Evolutionary conservation across 2,113 vertebrate species (phyloP), one percentile per base, ranked within the genome.

Genomic region (Thinocorus orbignyianus): DNA sequence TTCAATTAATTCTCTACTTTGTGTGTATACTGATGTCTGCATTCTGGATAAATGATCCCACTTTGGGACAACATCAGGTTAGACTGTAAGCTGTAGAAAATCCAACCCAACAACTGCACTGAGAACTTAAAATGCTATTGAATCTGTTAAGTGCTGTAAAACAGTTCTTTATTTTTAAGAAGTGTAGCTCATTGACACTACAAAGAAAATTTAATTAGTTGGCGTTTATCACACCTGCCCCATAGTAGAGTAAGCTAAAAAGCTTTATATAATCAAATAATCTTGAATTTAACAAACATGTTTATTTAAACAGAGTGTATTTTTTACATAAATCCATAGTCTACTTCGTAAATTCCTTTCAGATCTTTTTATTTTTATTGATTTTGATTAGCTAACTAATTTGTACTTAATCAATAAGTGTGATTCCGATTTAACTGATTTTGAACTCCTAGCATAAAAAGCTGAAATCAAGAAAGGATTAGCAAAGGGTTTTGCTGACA

Each of bases 341-440:
- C 39, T 92, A 61, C 70, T 94, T 93, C 81, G 92, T 95, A 94
- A 91, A 79, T 97, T 97, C 60, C 94, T 97, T 92, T 93, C 74
- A 92, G 80, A 86, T 97, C 62, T 96, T 96, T 96, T 74, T 86
- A 48, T 95, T 97, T 96, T 88, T 92, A 97, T 97, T 97, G 96
- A 97, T 97, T 97, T 96, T 95, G 87, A 97, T 97, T 97, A 97
- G 95, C 74, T 65, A 96, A 80, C 84, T 98, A 98, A 98, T 98
- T 97, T 97, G 84, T 97, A 93, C 90, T 79, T 97, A 96, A 98
- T 98, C 97, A 95, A 95, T 98, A 96, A 86, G 35, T 57, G 88
- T 61, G 41, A 92, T 95, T 96, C 92, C 96, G 96, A 97, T 95
- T 95, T 90, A 96, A 95, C 61, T 97, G 33, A 71, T 96, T 97